Evolutionary conservation across 2,113 vertebrate species (phyloP), one percentile per base, ranked within the genome.

Genomic region (Rhegmatorhina hoffmannsi): DNA sequence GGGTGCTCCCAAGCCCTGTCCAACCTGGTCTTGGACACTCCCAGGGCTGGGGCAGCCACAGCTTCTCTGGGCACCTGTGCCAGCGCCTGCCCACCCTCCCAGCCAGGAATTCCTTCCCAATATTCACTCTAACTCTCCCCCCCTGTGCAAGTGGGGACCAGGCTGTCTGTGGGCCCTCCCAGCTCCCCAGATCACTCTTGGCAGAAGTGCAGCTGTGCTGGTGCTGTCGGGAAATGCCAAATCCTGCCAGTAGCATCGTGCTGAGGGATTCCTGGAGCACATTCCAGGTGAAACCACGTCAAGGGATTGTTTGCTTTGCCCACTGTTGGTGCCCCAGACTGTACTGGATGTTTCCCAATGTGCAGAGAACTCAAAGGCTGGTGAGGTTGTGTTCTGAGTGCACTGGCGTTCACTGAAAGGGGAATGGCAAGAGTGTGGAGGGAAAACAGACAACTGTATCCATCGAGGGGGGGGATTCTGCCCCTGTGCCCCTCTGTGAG

Each of bases 1-100:
- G 64, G 55, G 1, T 52, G 64, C 74, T 69, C 36, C 36, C 63
- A 17, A 20, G 14, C 12, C 26, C 36, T 0, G 3, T 36, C 36
- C 63, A 46, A 0, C 21, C 46, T 12, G 63, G 36, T 44, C 36
- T 21, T 1, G 62, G 63, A 0, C 33, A 17, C 17, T 34, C 0
- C 4, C 55, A 33, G 55, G 84, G 36, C 26, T 18, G 53, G 46
- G 55, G 20, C 63, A 68, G 44, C 36, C 29, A 3, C 7, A 36
- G 58, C 14, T 34, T 24, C 56, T 59, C 56, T 34, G n/a, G 8
- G 12, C 23, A 59, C 4, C 56, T 59, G n/a, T 34, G 56, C 56
- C 56, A 59, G 56, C n/a, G n/a, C 56, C 56, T 58, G n/a, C 23
- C 14, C n/a, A 34, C 56, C 9, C 56, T 59, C 56, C 9, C 13